Conservation (phyloP, 2,113 vertebrate genomes). For the Muscicapa adusta region DNA sequence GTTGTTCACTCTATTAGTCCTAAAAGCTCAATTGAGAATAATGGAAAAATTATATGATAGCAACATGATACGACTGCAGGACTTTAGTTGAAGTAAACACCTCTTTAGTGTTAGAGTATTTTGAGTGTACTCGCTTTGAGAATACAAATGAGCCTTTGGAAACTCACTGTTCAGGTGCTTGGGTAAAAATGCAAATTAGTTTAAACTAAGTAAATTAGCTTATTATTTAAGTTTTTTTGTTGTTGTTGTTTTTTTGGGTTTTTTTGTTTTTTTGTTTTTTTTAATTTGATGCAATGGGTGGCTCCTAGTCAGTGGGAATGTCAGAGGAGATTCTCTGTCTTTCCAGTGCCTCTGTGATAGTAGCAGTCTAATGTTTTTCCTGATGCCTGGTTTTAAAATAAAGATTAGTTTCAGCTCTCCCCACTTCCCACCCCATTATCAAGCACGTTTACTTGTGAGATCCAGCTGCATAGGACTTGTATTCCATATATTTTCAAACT, state of each 20-base stretch:
- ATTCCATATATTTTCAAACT: neutral
- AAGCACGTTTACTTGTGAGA: neutral
- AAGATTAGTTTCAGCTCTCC: neutral
- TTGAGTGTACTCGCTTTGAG: neutral
- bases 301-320: neutral
- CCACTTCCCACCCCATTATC: fast-evolving
- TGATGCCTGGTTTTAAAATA: neutral
- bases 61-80: neutral
- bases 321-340: neutral
- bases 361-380: neutral
- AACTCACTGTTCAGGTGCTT: neutral
- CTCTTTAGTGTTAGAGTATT: neutral
- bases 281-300: neutral
- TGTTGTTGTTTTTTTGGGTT: too few relatives aligned
- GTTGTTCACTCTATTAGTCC: neutral
- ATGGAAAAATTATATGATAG: neutral
- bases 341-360: neutral
- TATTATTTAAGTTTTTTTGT: neutral
- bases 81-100: neutral
- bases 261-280: neutral
- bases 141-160: neutral
- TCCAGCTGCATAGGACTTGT: neutral
- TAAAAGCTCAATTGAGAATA: neutral
- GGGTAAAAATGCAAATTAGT: neutral
- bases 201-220: neutral